These are phyloP conservation scores for Cydia pomonella DNA, from an alignment of 1,140 invertebrate genomes.

Conservation along the genomic window DNA sequence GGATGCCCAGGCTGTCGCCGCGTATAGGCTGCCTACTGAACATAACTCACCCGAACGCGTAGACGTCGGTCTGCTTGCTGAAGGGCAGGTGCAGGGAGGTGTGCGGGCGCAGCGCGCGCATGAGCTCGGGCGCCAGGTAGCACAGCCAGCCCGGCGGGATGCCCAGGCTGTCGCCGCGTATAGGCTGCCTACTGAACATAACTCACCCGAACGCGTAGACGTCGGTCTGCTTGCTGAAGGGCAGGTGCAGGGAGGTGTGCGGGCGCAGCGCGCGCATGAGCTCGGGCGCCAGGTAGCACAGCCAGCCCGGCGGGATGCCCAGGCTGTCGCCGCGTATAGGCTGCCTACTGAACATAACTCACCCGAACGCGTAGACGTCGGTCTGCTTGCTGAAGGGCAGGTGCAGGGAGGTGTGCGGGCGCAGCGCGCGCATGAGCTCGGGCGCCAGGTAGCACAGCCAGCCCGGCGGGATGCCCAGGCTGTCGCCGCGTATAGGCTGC, in stretches of 20 bases:
- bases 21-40: too few relatives aligned
- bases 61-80: conserved; percentile 95
- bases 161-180: too few relatives aligned
- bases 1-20: too few relatives aligned
- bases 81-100: conserved; percentile 92
- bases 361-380: conserved; percentile 97
- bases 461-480: conserved; percentile 95
- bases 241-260: too few relatives aligned
- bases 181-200: too few relatives aligned
- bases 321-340: too few relatives aligned
- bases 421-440: conserved; percentile 93
- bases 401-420: conserved; percentile 86
- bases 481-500: too few relatives aligned
- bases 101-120: conserved; percentile 88
- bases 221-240: conserved; percentile 96
- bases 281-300: too few relatives aligned
- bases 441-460: conserved; percentile 99
- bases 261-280: too few relatives aligned
- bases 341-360: too few relatives aligned
- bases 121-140: conserved; percentile 98
- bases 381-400: conserved; percentile 95
- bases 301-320: too few relatives aligned
- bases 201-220: conserved; percentile 94
- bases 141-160: conserved; percentile 98
- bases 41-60: conserved; percentile 91